A percentile compares a stretch with the other conserved stretches of the same genome.
Conservation (phyloP, 2,888 invertebrate species). For the Eupithecia subumbrata region DNA sequence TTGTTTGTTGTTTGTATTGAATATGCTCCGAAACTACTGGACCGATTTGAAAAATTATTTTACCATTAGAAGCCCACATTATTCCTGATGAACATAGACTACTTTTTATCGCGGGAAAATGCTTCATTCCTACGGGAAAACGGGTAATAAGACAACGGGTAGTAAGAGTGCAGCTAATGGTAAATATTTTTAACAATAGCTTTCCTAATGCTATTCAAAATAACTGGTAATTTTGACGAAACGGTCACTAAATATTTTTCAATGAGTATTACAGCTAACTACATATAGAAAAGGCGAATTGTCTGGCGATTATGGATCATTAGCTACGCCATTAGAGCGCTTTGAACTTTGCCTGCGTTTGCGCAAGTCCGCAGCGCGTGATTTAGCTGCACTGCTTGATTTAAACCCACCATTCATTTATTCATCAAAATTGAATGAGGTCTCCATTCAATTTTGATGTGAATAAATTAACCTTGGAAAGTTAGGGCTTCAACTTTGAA, state of each 20-base stretch:
- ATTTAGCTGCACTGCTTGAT: neutral
- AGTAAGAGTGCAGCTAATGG: too few relatives aligned
- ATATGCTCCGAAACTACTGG: too few relatives aligned
- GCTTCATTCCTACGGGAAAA: too few relatives aligned
- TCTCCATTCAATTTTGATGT: neutral
- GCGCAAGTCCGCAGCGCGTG: constrained; percentile 21
- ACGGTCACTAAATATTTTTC: neutral
- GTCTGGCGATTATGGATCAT: constrained; percentile 27
- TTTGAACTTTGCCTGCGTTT: constrained; percentile 31
- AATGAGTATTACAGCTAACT: neutral
- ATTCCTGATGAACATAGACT: too few relatives aligned
- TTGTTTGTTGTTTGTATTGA: too few relatives aligned
- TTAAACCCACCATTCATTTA: constrained; percentile 7
- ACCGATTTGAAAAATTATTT: too few relatives aligned
- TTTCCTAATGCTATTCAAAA: neutral
- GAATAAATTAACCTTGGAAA: constrained; percentile 6
- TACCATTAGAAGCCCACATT: too few relatives aligned
- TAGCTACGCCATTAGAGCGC: constrained; percentile 23
- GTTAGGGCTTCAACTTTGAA: constrained; percentile 4
- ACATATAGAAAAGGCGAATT: constrained; percentile 21
- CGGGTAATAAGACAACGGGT: too few relatives aligned
- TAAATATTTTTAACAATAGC: neutral
- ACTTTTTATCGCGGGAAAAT: too few relatives aligned
- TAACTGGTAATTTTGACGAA: neutral
- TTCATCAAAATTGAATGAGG: constrained; percentile 8